Conservation (phyloP, 2,888 invertebrate species). For the Hirtodrosophila duncani region DNA sequence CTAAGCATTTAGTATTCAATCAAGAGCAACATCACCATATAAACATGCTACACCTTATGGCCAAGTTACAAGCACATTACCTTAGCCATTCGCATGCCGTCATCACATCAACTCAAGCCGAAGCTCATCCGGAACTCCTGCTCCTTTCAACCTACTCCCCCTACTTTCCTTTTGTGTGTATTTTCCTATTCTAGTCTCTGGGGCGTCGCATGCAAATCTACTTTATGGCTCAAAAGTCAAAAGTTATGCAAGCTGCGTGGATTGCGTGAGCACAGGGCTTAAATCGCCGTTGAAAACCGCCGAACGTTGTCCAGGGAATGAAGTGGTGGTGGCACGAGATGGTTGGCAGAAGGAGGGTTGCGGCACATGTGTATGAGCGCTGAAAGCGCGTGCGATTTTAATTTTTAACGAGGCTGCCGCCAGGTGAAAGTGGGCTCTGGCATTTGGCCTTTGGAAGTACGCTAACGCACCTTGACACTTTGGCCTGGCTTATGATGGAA, state of each 20-base stretch:
- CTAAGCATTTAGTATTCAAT: too few species aligned
- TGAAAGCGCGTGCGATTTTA: constrained; percentile 50
- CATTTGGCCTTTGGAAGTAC: too few species aligned
- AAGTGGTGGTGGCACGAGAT: neutral
- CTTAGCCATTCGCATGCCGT: too few species aligned
- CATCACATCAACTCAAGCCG: too few species aligned
- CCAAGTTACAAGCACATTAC: too few species aligned
- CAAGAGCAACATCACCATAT: too few species aligned
- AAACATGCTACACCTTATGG: too few species aligned
- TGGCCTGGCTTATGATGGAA: constrained; percentile 29
- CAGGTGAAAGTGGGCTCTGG: constrained; percentile 11
- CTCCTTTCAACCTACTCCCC: constrained; percentile 4
- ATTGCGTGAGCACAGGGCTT: constrained; percentile 56
- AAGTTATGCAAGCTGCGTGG: constrained; percentile 46
- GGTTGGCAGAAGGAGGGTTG: neutral
- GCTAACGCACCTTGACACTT: constrained; percentile 11
- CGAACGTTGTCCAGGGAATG: constrained; percentile 8
- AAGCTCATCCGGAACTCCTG: too few species aligned
- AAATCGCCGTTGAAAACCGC: constrained; percentile 50
- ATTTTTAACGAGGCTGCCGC: constrained; percentile 57
- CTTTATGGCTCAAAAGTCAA: constrained; percentile 43
- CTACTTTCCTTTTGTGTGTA: neutral
- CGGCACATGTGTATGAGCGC: constrained; percentile 12
- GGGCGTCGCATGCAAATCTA: constrained; percentile 61
- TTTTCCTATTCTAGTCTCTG: constrained; percentile 31